These are phyloP conservation scores for Caenorhabditis sinica DNA, from an alignment of 2,888 invertebrate genomes.

Conservation along the genomic window DNA sequence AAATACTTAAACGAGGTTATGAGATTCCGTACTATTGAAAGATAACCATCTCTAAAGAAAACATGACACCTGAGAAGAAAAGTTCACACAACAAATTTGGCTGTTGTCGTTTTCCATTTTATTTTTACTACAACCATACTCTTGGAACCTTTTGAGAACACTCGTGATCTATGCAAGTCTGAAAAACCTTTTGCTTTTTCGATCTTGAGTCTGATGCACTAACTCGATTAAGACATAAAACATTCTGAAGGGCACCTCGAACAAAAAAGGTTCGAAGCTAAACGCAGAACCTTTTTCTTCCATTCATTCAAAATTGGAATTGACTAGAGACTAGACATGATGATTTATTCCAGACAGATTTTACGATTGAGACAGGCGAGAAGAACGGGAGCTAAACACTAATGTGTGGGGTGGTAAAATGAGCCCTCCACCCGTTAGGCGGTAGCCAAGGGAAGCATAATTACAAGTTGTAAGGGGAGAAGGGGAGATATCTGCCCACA, in stretches of 20 bases:
- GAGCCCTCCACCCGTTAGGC: background rate
- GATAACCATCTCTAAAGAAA: no score
- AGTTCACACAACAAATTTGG: no score
- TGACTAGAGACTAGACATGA: slow-evolving; percentile 26
- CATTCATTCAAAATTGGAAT: slow-evolving; percentile 10
- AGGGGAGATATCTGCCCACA: background rate
- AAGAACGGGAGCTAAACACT: background rate
- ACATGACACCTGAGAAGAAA: no score
- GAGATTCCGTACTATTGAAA: no score
- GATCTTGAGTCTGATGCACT: background rate
- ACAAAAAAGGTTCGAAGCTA: background rate
- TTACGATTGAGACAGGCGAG: background rate
- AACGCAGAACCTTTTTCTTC: slow-evolving; percentile 10
- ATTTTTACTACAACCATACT: background rate
- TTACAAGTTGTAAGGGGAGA: background rate
- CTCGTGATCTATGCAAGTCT: slow-evolving; percentile 13
- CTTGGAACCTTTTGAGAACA: background rate
- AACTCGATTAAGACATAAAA: slow-evolving; percentile 43
- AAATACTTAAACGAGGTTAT: no score
- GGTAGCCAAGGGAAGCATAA: slow-evolving; percentile 8
- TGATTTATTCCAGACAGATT: slow-evolving; percentile 8
- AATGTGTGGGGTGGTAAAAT: background rate
- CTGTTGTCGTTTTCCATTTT: background rate
- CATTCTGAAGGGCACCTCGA: slow-evolving; percentile 1
- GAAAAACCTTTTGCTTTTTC: background rate